Evolutionary conservation across 2,113 vertebrate species (phyloP).

Genomic region (Cyanistes caeruleus): DNA sequence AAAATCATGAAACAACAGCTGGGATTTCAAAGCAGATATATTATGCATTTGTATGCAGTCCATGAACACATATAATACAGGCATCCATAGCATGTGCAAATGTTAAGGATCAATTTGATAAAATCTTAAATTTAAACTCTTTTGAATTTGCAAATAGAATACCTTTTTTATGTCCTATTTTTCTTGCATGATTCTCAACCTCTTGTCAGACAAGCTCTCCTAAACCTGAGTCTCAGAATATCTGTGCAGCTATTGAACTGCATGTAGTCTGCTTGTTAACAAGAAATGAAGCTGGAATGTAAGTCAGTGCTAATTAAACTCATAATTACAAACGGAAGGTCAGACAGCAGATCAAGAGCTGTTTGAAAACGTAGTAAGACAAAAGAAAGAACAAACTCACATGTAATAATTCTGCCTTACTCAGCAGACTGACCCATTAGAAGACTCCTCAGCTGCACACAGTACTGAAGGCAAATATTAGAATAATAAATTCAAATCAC

Average conservation of each 20-base stretch:
- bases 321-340: conserved; percentile 51
- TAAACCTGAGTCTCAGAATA: conserved; percentile 11
- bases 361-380: background rate
- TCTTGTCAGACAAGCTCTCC: background rate
- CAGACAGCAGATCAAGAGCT: conserved; percentile 17
- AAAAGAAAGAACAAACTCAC: background rate
- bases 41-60: background rate
- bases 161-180: background rate
- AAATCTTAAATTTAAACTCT: background rate
- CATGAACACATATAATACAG: background rate
- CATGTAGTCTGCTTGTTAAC: conserved; percentile 45
- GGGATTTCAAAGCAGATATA: background rate
- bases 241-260: background rate
- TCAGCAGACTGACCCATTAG: background rate
- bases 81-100: background rate
- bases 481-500: background rate
- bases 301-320: conserved; percentile 62
- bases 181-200: background rate
- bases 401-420: background rate
- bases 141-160: background rate
- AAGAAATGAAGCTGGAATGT: conserved; percentile 43
- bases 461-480: background rate
- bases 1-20: background rate
- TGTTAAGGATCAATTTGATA: background rate
- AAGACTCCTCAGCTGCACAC: background rate